These are phyloP conservation scores for Liolophura sinensis DNA, from an alignment of 1,140 invertebrate genomes.

Conservation along the genomic window DNA sequence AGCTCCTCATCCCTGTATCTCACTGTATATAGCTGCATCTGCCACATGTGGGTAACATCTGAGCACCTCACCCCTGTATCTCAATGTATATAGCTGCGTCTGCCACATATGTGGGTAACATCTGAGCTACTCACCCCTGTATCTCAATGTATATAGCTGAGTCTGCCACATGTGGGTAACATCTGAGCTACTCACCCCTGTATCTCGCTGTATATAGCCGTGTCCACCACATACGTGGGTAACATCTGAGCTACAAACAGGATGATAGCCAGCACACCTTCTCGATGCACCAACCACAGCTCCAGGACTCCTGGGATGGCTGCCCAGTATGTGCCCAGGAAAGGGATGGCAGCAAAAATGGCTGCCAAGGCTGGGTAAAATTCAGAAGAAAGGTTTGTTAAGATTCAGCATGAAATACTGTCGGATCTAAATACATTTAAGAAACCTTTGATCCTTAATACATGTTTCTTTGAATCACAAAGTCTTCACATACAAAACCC, in stretches of 20 bases:
- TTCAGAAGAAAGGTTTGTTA: constrained; percentile 13
- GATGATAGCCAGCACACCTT: constrained; percentile 71
- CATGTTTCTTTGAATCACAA: neutral
- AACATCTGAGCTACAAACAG: constrained; percentile 84
- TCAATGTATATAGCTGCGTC: constrained; percentile 96
- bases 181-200: constrained; percentile 75
- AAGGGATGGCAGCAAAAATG: constrained; percentile 90
- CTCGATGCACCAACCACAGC: constrained; percentile 87
- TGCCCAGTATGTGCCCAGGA: constrained; percentile 92
- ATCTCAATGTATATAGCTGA: too few species aligned
- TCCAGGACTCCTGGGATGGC: constrained; percentile 91
- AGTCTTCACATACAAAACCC: too few species aligned
- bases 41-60: neutral
- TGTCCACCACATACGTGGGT: constrained; percentile 88
- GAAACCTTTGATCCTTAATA: neutral
- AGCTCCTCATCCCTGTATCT: too few species aligned
- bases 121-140: constrained; percentile 71
- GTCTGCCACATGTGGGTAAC: neutral
- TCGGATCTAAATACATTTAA: neutral
- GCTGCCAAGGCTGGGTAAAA: constrained; percentile 77
- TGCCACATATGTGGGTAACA: constrained; percentile 84
- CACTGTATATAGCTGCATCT: too few species aligned
- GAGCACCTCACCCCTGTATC: constrained; percentile 69
- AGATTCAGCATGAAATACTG: constrained; percentile 3
- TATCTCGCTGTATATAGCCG: constrained; percentile 95